Base-by-base conservation (phyloP, 2,888 invertebrate genomes). In the Boloria selene region DNA sequence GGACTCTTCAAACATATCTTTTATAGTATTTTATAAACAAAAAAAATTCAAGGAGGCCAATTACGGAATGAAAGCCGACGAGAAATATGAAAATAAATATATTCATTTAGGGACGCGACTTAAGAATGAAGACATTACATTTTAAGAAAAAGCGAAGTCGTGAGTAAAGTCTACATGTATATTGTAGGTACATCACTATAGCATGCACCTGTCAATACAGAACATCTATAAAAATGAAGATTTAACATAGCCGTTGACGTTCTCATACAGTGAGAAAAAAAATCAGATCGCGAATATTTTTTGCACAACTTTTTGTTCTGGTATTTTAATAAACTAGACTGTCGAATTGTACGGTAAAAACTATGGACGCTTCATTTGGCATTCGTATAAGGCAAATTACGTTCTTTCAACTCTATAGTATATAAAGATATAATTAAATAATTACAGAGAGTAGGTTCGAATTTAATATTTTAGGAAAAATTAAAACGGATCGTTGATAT, bases 161-260 rank as follows among this genome's bases (percentile, higher is more conserved):
- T 7, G 7, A 31, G 7, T 7, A 56, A 61, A 55, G 38, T n/a
- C n/a, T n/a, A 47, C 47, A n/a, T 42, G 26, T 58, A 47, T 52
- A 50, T 55, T 50, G 16, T n/a, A n/a, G n/a, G n/a, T 38, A 31
- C 50, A 47, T 42, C 31, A 42, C 50, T 31, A 38, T n/a, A 45
- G 14, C 44, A 50, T 59, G 61, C 42, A 61, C n/a, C 50, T n/a
- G 42, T 22, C 13, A 26, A 31, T 31, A 16, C 26, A 47, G 54
- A 64, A 60, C 52, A 53, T 70, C 59, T 65, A 56, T 52, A 44
- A 54, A 49, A 50, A 65, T 68, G 54, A 65, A 70, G 65, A 26
- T 60, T 65, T 61, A 62, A 49, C 45, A 56, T 45, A 47, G 26
- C 16, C 16, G 13, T 58, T n/a, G 47, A 58, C 58, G 47, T 47